Base-by-base conservation (phyloP, 2,888 invertebrate species). In the Dryobota labecula region DNA sequence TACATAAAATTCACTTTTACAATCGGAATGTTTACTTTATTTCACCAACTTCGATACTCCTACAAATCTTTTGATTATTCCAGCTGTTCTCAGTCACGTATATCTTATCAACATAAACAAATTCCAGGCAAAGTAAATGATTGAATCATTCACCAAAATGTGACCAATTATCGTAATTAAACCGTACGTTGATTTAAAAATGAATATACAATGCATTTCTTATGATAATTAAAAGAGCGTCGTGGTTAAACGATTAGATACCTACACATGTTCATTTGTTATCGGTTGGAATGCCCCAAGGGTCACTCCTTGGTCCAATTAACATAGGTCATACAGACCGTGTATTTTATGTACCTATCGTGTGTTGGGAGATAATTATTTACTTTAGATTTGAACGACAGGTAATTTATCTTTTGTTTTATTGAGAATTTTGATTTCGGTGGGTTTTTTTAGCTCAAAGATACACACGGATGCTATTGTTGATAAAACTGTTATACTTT, bases 221-320 rank as follows among this genome's bases (percentile, higher is more conserved):
- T 69, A 41, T 57, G 27, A 71, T 62, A 67, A 73, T 13, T 63
- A 43, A 64, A 75, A 73, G 47, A 72, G 53, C 63, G 61, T 49
- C 76, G 80, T 76, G 75, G 70, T 68, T 67, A 74, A 76, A 33
- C 49, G 76, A 73, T 86, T 66, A 62, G 18, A 69, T 82, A 82
- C 82, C 80, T 78, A 87, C 84, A 85, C 84, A 84, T 83, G 84
- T 73, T 71, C 27, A 41, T 57, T 43, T 68, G 82, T 88, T 92
- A 92, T 92, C 90, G 7, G 27, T 45, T 71, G 36, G 57, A 70
- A 76, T 84, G 86, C 86, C 86, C 84, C 82, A n/a, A 69, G 87
- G 90, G 91, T 90, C 91, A 89, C 79, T 91, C 91, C 91, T 92
- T 91, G 93, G 87, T 89, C 93, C 87, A 93, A 92, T 93, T 93